These are phyloP conservation scores for Chrysotoxum bicinctum DNA, from an alignment of 2,888 invertebrate genomes.

Conservation along the genomic window DNA sequence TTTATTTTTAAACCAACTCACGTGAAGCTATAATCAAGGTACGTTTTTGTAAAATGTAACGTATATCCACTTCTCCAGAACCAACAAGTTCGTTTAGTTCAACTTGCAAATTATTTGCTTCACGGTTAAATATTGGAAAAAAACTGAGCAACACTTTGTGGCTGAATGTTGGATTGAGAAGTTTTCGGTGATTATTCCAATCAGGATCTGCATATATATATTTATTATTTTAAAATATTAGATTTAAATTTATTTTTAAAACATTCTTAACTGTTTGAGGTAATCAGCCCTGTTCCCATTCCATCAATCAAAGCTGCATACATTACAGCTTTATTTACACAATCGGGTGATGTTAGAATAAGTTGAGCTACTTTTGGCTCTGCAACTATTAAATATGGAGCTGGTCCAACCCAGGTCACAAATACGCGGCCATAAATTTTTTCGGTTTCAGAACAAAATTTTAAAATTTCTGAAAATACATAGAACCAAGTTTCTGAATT, in stretches of 20 bases:
- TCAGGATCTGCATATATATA: slow-evolving; percentile 75
- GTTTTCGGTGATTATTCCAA: slow-evolving; percentile 78
- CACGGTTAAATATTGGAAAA: slow-evolving; percentile 78
- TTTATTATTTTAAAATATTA: neutral
- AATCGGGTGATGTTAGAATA: slow-evolving; percentile 78
- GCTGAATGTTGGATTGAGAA: slow-evolving; percentile 78
- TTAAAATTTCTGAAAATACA: slow-evolving; percentile 47
- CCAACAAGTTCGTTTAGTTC: slow-evolving; percentile 56
- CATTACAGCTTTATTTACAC: slow-evolving; percentile 77
- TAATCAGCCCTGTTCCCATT: slow-evolving; percentile 77
- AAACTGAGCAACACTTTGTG: slow-evolving; percentile 78
- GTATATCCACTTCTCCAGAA: no score
- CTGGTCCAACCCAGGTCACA: slow-evolving; percentile 79
- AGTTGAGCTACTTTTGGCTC: slow-evolving; percentile 77
- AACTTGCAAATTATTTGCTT: slow-evolving; percentile 74
- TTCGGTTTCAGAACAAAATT: slow-evolving; percentile 35
- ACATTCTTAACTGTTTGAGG: slow-evolving; percentile 74
- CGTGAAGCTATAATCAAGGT: slow-evolving; percentile 76
- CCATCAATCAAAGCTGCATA: slow-evolving; percentile 78
- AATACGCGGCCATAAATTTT: slow-evolving; percentile 74
- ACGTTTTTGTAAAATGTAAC: no score
- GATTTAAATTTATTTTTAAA: neutral
- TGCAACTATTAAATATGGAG: slow-evolving; percentile 77
- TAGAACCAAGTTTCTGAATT: neutral
- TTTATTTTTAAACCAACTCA: slow-evolving; percentile 71